Conservation (phyloP, 2,888 invertebrate genomes). For the Entomobrya proxima region DNA sequence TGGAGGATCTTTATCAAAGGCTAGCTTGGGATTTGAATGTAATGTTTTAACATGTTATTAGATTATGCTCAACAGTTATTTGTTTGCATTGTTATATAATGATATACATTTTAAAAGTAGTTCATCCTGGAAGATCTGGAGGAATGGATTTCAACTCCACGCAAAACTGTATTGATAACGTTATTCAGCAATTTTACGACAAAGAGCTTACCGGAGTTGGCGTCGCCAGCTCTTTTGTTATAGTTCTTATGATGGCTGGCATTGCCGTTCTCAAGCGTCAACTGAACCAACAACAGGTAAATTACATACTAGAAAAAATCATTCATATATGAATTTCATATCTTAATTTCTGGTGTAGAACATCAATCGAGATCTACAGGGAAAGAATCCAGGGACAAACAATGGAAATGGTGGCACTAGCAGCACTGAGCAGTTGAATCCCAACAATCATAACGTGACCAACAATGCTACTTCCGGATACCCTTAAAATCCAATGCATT, state of each 20-base stretch:
- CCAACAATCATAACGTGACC: neutral
- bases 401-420: neutral
- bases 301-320: no score
- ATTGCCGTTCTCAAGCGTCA: constrained; percentile 47
- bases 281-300: constrained; percentile 48
- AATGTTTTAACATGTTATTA: neutral
- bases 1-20: neutral
- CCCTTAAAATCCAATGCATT: no score
- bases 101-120: neutral
- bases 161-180: constrained; percentile 31
- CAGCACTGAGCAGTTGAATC: neutral
- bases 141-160: constrained; percentile 37
- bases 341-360: neutral
- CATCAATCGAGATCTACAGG: neutral
- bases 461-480: neutral
- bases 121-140: neutral
- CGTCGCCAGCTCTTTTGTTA: constrained; percentile 38
- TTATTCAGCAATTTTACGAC: constrained; percentile 42
- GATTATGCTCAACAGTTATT: neutral
- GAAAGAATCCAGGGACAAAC: neutral
- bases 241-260: constrained; percentile 50
- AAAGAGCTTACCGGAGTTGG: constrained; percentile 58
- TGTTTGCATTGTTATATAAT: neutral
- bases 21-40: constrained; percentile 23
- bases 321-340: neutral